Conservation (phyloP, 1,140 invertebrate species). For the Zaprionus tsacasi region DNA sequence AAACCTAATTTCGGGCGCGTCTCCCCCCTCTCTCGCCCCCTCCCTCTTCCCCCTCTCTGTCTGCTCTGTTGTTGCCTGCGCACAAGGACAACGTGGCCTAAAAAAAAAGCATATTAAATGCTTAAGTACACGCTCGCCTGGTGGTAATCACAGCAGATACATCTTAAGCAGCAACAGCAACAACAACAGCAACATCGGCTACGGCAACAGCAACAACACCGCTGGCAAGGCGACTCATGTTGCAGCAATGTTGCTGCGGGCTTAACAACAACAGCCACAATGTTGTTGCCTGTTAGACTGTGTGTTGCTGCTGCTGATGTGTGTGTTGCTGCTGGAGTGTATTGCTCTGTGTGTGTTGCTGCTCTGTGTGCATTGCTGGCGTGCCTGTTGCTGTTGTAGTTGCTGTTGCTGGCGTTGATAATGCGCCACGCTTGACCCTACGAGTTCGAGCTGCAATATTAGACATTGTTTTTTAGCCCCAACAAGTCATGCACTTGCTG, state of each 20-base stretch:
- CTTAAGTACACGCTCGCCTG: conserved; percentile 80
- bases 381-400: conserved; percentile 39
- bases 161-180: conserved; percentile 69
- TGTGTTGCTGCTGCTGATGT: conserved; percentile 13
- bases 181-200: conserved; percentile 31
- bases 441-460: conserved; percentile 39
- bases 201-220: conserved; percentile 31
- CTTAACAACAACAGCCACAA: conserved; percentile 52
- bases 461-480: conserved; percentile 28
- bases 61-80: conserved; percentile 3
- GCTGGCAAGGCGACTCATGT: conserved; percentile 34
- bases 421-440: conserved; percentile 63
- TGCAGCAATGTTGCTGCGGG: conserved; percentile 59
- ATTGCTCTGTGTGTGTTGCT: background rate
- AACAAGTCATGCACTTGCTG: conserved; percentile 33
- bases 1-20: conserved; percentile 67
- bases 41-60: background rate
- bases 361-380: conserved; percentile 6
- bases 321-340: conserved; percentile 4
- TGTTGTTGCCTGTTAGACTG: conserved; percentile 33
- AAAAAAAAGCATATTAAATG: conserved; percentile 78
- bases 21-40: background rate
- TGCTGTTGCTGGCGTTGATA: conserved; percentile 39
- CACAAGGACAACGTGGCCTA: conserved; percentile 75
- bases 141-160: conserved; percentile 77